These are phyloP conservation scores for Sinocyclocheilus anophthalmus DNA, from an alignment of 2,113 vertebrate genomes.

Conservation along the genomic window DNA sequence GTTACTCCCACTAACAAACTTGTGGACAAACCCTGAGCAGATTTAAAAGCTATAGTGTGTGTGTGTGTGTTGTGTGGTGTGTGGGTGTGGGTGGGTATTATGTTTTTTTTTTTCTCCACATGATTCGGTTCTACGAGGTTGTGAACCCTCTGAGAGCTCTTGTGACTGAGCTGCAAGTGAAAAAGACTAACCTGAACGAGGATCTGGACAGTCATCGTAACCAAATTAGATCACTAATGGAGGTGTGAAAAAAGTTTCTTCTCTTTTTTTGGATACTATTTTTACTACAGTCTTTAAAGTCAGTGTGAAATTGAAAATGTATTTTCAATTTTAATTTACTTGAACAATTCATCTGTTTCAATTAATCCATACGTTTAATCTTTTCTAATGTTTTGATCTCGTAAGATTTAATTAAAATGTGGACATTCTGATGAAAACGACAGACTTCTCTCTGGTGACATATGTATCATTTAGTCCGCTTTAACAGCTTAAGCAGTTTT, in stretches of 20 bases:
- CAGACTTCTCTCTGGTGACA: neutral
- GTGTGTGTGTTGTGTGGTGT: neutral
- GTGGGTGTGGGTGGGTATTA: neutral
- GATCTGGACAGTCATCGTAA: conserved; percentile 80
- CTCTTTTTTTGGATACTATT: neutral
- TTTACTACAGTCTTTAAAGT: neutral
- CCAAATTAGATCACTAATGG: conserved; percentile 83
- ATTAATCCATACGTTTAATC: too few relatives aligned
- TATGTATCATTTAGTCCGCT: neutral
- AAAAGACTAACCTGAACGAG: conserved; percentile 78
- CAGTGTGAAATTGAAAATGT: neutral
- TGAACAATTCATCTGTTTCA: too few relatives aligned
- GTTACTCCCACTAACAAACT: too few relatives aligned
- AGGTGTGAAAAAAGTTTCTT: conserved; percentile 75
- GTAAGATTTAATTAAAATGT: too few relatives aligned
- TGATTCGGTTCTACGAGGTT: conserved; percentile 86
- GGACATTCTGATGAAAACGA: too few relatives aligned
- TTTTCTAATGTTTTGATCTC: too few relatives aligned
- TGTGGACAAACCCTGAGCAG: too few relatives aligned
- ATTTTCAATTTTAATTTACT: too few relatives aligned
- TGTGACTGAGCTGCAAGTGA: conserved; percentile 79
- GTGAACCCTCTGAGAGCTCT: conserved; percentile 82
- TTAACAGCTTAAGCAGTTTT: neutral
- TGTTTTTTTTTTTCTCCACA: neutral
- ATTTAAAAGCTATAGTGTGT: neutral